These are phyloP conservation scores for Drosophila persimilis DNA, from an alignment of 1,140 invertebrate genomes.

Conservation along the genomic window DNA sequence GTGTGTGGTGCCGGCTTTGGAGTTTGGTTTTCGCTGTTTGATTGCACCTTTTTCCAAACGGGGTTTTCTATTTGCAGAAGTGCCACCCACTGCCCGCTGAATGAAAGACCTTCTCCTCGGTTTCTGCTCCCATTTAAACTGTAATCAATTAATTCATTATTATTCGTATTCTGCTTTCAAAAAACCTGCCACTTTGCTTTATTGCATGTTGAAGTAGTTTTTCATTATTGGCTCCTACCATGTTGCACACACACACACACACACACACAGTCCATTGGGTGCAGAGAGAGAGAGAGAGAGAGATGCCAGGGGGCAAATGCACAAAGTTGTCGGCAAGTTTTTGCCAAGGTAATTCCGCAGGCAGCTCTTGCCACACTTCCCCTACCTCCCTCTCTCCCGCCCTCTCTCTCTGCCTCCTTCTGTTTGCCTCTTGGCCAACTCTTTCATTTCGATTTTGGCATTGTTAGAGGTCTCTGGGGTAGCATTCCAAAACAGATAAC, in stretches of 20 bases:
- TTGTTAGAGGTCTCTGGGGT: conserved; percentile 56
- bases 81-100: not conserved
- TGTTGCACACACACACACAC: conserved; percentile 47
- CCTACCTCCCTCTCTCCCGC: not conserved
- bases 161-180: conserved; percentile 70
- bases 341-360: conserved; percentile 55
- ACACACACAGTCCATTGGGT: conserved; percentile 14
- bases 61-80: conserved; percentile 38
- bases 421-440: not conserved
- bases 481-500: conserved; percentile 67
- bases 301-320: conserved; percentile 37
- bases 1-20: conserved; percentile 7
- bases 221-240: conserved; percentile 68
- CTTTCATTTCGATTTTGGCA: conserved; percentile 42
- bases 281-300: not conserved
- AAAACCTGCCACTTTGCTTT: conserved; percentile 76
- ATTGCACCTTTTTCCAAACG: conserved; percentile 16
- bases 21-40: conserved; percentile 23
- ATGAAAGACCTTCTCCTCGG: conserved; percentile 4
- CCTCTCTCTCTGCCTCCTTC: too few species aligned
- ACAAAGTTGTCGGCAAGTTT: conserved; percentile 72
- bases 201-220: conserved; percentile 77
- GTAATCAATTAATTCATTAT: conserved; percentile 80
- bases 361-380: conserved; percentile 45
- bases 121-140: conserved; percentile 58